Percentiles rank a stretch among this genome's conserved stretches.
These are phyloP conservation scores for Nomada fabriciana DNA, from an alignment of 2,888 invertebrate genomes.

Conservation along the genomic window DNA sequence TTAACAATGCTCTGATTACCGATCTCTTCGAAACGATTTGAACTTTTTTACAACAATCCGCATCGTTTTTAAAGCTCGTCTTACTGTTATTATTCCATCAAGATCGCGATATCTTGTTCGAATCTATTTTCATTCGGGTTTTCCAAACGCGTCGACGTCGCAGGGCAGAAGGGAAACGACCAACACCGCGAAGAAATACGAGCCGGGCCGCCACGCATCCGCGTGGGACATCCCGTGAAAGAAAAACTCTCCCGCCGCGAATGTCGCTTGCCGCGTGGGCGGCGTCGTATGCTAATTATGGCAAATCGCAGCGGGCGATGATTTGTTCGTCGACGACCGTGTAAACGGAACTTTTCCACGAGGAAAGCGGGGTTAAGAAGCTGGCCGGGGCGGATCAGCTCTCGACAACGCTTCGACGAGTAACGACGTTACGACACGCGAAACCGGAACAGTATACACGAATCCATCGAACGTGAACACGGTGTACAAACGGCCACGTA, in stretches of 20 bases:
- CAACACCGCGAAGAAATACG: background rate
- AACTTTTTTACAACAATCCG: too few relatives aligned
- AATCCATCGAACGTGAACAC: slow-evolving; percentile 6
- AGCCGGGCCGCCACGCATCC: background rate
- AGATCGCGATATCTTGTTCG: too few relatives aligned
- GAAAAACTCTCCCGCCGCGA: slow-evolving; percentile 7
- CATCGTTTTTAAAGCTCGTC: too few relatives aligned
- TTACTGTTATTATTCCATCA: too few relatives aligned
- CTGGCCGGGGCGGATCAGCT: background rate
- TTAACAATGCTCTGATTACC: too few relatives aligned
- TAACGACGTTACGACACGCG: slow-evolving; percentile 50
- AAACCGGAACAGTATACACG: slow-evolving; percentile 6
- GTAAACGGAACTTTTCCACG: slow-evolving; percentile 46
- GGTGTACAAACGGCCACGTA: slow-evolving; percentile 2
- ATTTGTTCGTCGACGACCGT: slow-evolving; percentile 46
- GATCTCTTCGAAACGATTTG: too few relatives aligned
- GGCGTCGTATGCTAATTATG: slow-evolving; percentile 50
- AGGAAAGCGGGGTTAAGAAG: slow-evolving; percentile 27
- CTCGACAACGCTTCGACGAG: slow-evolving; percentile 34
- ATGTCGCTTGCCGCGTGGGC: slow-evolving; percentile 15
- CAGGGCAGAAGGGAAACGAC: background rate
- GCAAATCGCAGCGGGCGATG: slow-evolving; percentile 58
- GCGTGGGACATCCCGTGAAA: slow-evolving; percentile 15
- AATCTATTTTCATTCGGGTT: background rate
- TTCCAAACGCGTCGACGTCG: too few relatives aligned